A percentile compares a stretch with the other conserved stretches of the same genome.
Conservation (phyloP, 2,797 vertebrate genomes). For the Pempheris klunzingeri region DNA sequence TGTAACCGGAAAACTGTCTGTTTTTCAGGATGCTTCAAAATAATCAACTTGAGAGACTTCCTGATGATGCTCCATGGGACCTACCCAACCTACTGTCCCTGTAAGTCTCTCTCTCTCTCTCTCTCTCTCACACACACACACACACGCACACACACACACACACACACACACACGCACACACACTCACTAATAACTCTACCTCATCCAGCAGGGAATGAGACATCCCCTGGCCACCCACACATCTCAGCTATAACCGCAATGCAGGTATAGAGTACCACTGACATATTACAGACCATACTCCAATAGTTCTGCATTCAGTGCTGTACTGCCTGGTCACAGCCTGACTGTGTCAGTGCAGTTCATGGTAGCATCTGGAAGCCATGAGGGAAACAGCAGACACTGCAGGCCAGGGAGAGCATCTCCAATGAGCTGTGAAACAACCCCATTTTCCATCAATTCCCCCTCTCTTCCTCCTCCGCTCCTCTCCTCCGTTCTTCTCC, state of each 20-base stretch:
- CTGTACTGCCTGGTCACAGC: slow-evolving; percentile 58
- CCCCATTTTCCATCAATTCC: slow-evolving; percentile 86
- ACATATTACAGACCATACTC: slow-evolving; percentile 61
- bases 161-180: slow-evolving; percentile 14
- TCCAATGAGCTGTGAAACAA: slow-evolving; percentile 90
- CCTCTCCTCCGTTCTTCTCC: slow-evolving; percentile 66
- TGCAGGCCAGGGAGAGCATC: slow-evolving; percentile 83
- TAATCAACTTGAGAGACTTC: slow-evolving; percentile 92
- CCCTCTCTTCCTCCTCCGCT: slow-evolving; percentile 72
- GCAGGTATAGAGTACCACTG: slow-evolving; percentile 73
- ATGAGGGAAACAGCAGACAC: slow-evolving; percentile 85
- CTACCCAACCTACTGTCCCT: slow-evolving; percentile 95
- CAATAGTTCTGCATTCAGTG: slow-evolving; percentile 38
- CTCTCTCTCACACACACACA: neutral
- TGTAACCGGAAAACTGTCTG: slow-evolving; percentile 31
- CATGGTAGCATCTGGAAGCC: slow-evolving; percentile 86
- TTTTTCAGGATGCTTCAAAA: slow-evolving; percentile 94
- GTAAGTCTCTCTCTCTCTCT: slow-evolving; percentile 85
- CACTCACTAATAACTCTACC: slow-evolving; percentile 52
- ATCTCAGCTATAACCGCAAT: slow-evolving; percentile 56
- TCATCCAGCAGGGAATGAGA: slow-evolving; percentile 57
- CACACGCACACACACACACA: neutral
- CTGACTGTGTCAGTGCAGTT: slow-evolving; percentile 64
- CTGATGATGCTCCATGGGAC: slow-evolving; percentile 92
- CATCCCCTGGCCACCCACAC: slow-evolving; percentile 61